These are phyloP conservation scores for Esox niger DNA, from an alignment of 2,113 vertebrate genomes.

Conservation along the genomic window DNA sequence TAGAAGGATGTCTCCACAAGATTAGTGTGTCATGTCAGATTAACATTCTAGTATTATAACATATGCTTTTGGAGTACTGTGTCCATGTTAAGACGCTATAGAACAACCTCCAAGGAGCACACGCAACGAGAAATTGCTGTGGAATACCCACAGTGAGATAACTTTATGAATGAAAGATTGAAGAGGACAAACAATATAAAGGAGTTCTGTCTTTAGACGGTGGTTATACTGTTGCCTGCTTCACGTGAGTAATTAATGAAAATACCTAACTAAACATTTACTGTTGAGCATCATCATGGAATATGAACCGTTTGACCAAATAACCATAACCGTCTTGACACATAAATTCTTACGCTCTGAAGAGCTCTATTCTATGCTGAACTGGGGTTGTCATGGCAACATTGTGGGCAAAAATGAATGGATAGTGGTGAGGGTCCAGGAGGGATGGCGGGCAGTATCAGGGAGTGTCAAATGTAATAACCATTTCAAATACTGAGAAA, in stretches of 20 bases:
- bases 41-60: too few relatives aligned
- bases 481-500: too few relatives aligned
- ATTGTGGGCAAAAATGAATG: conserved; percentile 45
- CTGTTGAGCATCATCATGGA: not conserved
- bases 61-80: too few relatives aligned
- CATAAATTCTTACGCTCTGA: not conserved
- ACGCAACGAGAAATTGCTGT: too few relatives aligned
- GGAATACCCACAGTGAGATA: too few relatives aligned
- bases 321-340: not conserved
- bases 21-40: too few relatives aligned
- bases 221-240: too few relatives aligned
- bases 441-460: conserved; percentile 48
- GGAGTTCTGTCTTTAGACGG: not conserved
- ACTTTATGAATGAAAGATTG: too few relatives aligned
- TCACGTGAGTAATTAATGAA: not conserved
- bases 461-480: conserved; percentile 55
- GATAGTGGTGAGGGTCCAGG: conserved; percentile 45
- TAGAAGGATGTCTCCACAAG: too few relatives aligned
- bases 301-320: not conserved
- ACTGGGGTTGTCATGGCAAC: conserved; percentile 76
- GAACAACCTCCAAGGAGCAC: too few relatives aligned
- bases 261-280: not conserved
- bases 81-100: too few relatives aligned
- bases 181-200: not conserved
- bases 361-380: conserved; percentile 53